Evolutionary conservation across 2,888 invertebrate genomes (phyloP).

Genomic region (Hypolimnas misippus): DNA sequence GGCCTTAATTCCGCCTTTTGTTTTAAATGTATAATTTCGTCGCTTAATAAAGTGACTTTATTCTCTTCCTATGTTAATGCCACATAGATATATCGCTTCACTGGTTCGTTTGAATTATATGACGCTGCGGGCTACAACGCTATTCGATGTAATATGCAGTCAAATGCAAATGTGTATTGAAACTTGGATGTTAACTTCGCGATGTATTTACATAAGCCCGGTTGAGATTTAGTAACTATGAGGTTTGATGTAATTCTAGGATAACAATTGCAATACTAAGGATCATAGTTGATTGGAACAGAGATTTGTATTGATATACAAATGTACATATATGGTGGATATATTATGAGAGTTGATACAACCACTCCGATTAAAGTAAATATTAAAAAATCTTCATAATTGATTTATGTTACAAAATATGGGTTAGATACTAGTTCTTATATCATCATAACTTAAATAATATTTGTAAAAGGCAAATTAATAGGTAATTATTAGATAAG

Average conservation of each 20-base stretch:
- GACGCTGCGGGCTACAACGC: slow-evolving; percentile 34
- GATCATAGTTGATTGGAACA: background rate
- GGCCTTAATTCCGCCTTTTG: background rate
- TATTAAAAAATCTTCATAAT: no score
- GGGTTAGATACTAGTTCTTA: no score
- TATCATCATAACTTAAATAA: no score
- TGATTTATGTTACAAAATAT: no score
- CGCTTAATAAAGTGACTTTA: background rate
- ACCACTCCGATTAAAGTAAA: no score
- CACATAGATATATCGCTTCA: background rate
- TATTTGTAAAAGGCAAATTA: no score
- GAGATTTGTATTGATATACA: background rate
- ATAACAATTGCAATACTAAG: slow-evolving; percentile 28
- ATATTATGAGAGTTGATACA: background rate
- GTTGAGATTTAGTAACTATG: slow-evolving; percentile 31
- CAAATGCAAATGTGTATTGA: slow-evolving; percentile 45
- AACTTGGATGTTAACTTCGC: slow-evolving; percentile 40
- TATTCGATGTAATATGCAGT: slow-evolving; percentile 43
- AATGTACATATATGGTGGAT: background rate
- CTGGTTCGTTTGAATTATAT: slow-evolving; percentile 18
- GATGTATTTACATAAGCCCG: slow-evolving; percentile 39
- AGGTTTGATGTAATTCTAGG: slow-evolving; percentile 34
- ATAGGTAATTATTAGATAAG: no score
- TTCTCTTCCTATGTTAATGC: background rate
- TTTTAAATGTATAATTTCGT: slow-evolving; percentile 1